These are phyloP conservation scores for Vidua macroura DNA, from an alignment of 2,113 vertebrate genomes.

Conservation along the genomic window DNA sequence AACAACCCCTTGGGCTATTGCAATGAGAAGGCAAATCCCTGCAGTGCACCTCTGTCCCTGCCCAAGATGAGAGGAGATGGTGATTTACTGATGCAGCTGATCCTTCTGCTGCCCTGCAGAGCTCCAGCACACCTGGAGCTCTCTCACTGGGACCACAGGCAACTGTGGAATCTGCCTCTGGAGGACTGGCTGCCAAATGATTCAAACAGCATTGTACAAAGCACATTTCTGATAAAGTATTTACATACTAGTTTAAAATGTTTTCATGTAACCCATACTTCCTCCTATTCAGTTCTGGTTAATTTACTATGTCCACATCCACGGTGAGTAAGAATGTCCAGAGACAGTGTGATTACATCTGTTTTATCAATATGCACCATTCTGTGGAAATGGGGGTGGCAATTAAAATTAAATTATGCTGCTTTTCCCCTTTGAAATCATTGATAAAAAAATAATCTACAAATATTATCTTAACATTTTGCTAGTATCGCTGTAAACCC, in stretches of 20 bases:
- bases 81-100: background rate
- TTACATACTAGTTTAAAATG: background rate
- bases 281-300: conserved; percentile 34
- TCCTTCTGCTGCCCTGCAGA: background rate
- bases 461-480: conserved; percentile 56
- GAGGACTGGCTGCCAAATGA: background rate
- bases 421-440: conserved; percentile 45
- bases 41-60: background rate
- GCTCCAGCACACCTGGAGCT: background rate
- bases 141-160: background rate
- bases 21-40: background rate
- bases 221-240: conserved; percentile 13
- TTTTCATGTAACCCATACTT: conserved; percentile 11
- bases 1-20: background rate
- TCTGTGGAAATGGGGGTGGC: background rate
- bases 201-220: background rate
- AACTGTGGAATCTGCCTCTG: background rate
- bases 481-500: conserved; percentile 9
- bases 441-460: conserved; percentile 1
- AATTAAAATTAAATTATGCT: conserved; percentile 29
- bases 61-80: background rate
- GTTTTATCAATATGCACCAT: background rate
- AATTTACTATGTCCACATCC: background rate
- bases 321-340: background rate
- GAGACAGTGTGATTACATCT: background rate